These are phyloP conservation scores for Sisor rabdophorus DNA, from an alignment of 2,113 vertebrate species.

Conservation along the genomic window DNA sequence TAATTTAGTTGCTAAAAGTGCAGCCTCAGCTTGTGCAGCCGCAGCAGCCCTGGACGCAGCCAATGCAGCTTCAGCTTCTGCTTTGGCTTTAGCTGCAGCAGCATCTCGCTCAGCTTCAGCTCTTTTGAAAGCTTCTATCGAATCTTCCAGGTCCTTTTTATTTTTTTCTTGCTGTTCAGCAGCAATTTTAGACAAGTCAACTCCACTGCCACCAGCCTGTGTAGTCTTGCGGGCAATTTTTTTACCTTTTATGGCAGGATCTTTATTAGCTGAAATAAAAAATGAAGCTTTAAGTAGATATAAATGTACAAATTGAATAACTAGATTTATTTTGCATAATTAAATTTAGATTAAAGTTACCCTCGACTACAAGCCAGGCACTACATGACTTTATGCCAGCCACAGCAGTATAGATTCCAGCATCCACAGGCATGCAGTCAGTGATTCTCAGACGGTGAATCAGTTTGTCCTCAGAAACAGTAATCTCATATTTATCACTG, in stretches of 20 bases:
- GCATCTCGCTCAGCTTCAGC: constrained; percentile 57
- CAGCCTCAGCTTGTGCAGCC: constrained; percentile 49
- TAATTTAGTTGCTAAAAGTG: constrained; percentile 37
- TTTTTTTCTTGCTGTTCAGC: constrained; percentile 64
- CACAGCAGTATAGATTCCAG: constrained; percentile 76
- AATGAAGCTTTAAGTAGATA: background rate
- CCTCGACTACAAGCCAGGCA: constrained; percentile 81
- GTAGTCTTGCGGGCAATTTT: constrained; percentile 63
- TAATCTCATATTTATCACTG: constrained; percentile 70
- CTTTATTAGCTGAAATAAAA: constrained; percentile 58
- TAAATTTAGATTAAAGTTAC: constrained; percentile 63
- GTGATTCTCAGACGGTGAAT: constrained; percentile 76
- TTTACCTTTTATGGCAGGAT: constrained; percentile 59
- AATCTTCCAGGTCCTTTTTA: constrained; percentile 61
- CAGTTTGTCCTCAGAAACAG: constrained; percentile 74
- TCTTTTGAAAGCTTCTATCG: constrained; percentile 56
- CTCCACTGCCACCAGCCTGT: constrained; percentile 54
- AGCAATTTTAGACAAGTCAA: constrained; percentile 61
- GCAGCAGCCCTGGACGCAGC: constrained; percentile 47
- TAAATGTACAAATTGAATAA: constrained; percentile 24
- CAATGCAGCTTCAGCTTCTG: constrained; percentile 31
- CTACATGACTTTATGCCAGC: constrained; percentile 76
- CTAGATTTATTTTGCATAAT: background rate
- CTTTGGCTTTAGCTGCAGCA: constrained; percentile 44
- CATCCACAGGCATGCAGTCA: constrained; percentile 69